Evolutionary conservation across 2,113 vertebrate genomes (phyloP), one percentile per base, ranked within the genome.

Genomic region (Numenius arquata): DNA sequence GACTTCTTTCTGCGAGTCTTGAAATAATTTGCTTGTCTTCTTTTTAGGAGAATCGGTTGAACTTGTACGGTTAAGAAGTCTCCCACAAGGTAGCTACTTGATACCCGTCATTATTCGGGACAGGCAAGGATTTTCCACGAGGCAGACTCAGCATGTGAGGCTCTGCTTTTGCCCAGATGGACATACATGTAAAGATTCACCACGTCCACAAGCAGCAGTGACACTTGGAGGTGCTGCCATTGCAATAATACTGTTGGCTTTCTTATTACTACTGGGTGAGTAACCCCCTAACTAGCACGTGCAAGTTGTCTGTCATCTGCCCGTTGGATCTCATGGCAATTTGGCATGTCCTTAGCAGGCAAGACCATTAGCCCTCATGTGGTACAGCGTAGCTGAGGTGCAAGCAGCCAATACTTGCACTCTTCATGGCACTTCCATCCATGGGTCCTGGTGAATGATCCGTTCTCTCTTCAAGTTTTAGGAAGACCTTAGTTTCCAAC

Each of bases 201-300:
- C 43, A 3, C 65, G 45, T 82, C 23, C 56, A 79, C 61, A 90
- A 0, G 3, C 22, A 5, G 48, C 93, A 38, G 20, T 85, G 19
- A 13, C 8, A 10, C 15, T 98, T 30, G 97, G 95, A 17, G 11
- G 45, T 29, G 84, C 72, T n/a, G 94, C 34, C 62, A 96, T 98
- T 52, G 97, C 82, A 50, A 41, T 97, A 22, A 55, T 98, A 26
- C 20, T 98, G 27, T 68, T 34, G 15, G 95, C 88, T 12, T n/a
- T 99, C 30, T 43, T 98, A 12, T 36, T 97, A 32, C 74, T 99
- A 32, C 59, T 98, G 70, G 52, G 98, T 99, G 93, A 98, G 98
- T 97, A 29, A 45, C 41, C 23, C 15, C 18, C 16, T 58, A 55
- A 47, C 18, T 45, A 45, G 25, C 0, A 2, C 0, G 1, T 53